Base-by-base conservation (phyloP, 2,797 vertebrate species). In the Cryptoblepharus egeriae region DNA sequence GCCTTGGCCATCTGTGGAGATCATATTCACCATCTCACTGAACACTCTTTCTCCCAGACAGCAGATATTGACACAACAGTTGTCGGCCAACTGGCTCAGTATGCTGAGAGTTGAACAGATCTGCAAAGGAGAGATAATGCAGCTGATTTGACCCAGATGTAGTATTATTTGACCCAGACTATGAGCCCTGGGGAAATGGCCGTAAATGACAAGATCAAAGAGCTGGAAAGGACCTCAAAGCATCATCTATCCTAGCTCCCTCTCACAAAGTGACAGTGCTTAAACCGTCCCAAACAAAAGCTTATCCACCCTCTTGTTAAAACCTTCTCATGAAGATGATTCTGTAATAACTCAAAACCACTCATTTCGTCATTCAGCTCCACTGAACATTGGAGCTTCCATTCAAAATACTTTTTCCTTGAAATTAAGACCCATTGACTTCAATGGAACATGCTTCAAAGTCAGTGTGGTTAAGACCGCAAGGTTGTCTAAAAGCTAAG, bases 71-170 rank as follows among this genome's bases (percentile, higher is more conserved):
- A 84, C 61, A 61, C 63, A 84, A 63, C 15, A 64, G 63, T 79
- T 79, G 76, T 60, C 82, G 67, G 77, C 63, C 63, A 84, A 74
- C 82, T 79, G 61, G 76, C 70, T 79, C 70, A 73, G 63, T 52
- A 65, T 13, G 5, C 55, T 68, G 35, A 74, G 82, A 67, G 74
- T 60, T 74, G 61, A 78, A 74, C 39, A 74, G 71, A 74, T 78
- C 63, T 79, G 70, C 52, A 68, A 42, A 74, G 39, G 55, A 60
- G 70, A 84, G 52, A 68, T 77, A 78, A 83, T 79, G 32, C 71
- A 67, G 74, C 26, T 67, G 63, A 84, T 79, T 30, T 84, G 82
- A 79, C 70, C 77, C 82, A 84, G 82, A 84, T 84, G 82, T 84
- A 79, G 55, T 55, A 74, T 79, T 74, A 84, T 79, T 79, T 84